These are phyloP conservation scores for Grammomys dolichurus DNA, from an alignment of 2,113 vertebrate species.

Conservation along the genomic window DNA sequence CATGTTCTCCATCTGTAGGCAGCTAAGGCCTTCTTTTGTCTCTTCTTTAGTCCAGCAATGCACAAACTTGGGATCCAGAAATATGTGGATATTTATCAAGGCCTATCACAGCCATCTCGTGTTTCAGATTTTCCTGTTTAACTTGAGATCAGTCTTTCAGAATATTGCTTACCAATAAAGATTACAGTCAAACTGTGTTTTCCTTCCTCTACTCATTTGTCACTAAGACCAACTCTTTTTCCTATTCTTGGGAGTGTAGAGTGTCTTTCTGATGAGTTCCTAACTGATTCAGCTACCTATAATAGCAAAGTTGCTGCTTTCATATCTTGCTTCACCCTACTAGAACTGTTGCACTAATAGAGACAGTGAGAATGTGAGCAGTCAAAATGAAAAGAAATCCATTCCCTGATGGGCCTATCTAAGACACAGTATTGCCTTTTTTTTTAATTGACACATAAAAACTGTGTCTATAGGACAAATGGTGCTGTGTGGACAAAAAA, in stretches of 20 bases:
- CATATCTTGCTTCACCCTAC: background rate
- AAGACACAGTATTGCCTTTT: background rate
- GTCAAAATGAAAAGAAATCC: background rate
- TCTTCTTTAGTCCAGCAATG: background rate
- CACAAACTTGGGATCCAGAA: background rate
- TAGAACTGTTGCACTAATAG: background rate
- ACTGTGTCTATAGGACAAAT: background rate
- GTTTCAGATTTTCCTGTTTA: background rate
- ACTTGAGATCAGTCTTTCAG: slow-evolving; percentile 21
- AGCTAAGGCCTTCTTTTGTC: background rate
- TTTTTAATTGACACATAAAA: background rate
- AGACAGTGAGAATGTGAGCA: background rate
- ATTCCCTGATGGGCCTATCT: background rate
- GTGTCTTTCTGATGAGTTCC: background rate
- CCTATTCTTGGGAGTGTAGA: background rate
- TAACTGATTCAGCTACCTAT: background rate
- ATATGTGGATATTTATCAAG: background rate
- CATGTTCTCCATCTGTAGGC: background rate
- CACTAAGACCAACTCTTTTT: slow-evolving; percentile 7
- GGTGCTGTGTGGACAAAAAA: background rate
- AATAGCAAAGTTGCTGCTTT: background rate
- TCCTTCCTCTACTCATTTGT: slow-evolving; percentile 8
- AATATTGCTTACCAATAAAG: background rate
- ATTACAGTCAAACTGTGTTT: background rate
- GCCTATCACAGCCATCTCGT: background rate